Evolutionary conservation across 2,113 vertebrate genomes (phyloP).

Genomic region (Platysternon megacephalum): DNA sequence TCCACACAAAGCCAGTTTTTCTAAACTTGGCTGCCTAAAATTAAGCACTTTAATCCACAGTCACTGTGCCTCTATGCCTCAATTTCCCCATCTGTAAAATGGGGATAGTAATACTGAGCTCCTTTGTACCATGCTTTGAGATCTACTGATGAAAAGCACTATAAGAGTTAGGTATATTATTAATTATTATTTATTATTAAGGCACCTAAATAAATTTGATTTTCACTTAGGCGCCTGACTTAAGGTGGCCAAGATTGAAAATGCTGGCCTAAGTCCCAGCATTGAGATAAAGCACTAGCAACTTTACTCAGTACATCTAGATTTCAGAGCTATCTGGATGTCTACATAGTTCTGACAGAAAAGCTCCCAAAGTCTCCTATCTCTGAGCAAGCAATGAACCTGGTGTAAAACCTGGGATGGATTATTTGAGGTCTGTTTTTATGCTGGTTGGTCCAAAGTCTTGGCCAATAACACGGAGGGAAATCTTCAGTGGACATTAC

Average conservation of each 20-base stretch:
- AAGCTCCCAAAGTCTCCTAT: neutral
- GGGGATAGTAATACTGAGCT: neutral
- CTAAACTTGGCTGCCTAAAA: neutral
- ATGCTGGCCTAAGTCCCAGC: neutral
- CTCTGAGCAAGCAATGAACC: neutral
- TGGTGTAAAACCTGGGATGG: neutral
- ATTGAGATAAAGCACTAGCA: neutral
- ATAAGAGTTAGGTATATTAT: neutral
- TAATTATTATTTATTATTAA: neutral
- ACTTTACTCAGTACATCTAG: neutral
- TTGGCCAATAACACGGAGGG: too few relatives aligned
- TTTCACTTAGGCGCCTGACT: neutral
- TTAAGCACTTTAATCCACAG: neutral
- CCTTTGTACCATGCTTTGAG: neutral
- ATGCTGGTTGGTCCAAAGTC: rapidly evolving
- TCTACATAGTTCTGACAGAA: neutral
- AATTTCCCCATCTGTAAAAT: neutral
- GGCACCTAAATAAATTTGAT: neutral
- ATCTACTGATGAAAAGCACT: neutral
- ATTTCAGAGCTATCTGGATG: neutral
- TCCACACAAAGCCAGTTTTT: neutral
- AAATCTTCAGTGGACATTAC: too few relatives aligned
- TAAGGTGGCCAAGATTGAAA: neutral
- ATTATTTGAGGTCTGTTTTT: neutral
- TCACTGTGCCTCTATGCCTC: rapidly evolving